Conservation (phyloP, 1,140 invertebrate genomes). For the Goniozus legneri region DNA sequence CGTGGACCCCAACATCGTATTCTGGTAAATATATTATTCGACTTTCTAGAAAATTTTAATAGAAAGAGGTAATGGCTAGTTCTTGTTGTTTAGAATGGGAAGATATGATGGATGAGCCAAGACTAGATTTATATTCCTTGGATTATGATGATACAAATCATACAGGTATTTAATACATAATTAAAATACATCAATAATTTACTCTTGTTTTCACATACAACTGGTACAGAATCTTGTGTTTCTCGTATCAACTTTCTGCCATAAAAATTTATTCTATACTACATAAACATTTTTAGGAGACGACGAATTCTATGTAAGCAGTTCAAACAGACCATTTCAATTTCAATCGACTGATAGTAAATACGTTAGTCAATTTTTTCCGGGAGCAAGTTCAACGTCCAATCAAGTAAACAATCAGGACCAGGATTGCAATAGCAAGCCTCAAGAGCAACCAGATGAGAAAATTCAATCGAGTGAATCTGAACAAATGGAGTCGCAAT, state of each 20-base stretch:
- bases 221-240: neutral
- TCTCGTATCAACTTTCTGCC: neutral
- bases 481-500: conserved; percentile 32
- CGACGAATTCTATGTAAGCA: conserved; percentile 70
- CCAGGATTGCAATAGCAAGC: conserved; percentile 20
- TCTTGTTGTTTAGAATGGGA: conserved; percentile 40
- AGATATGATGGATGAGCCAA: conserved; percentile 47
- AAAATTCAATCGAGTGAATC: conserved; percentile 24
- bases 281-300: too few species aligned
- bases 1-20: conserved; percentile 40
- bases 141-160: conserved; percentile 46
- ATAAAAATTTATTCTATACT: conserved; percentile 10
- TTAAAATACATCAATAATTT: neutral
- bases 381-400: conserved; percentile 49
- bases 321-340: conserved; percentile 67
- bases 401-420: conserved; percentile 24
- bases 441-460: conserved; percentile 19
- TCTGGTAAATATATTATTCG: conserved; percentile 31
- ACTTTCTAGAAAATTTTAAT: too few species aligned
- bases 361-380: conserved; percentile 69
- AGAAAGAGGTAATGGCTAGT: too few species aligned
- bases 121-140: conserved; percentile 43
- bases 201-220: conserved; percentile 2
- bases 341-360: conserved; percentile 56
- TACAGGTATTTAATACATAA: conserved; percentile 26